Evolutionary conservation across 92 coral and sea anemone genomes (phyloP).

Genomic region (Galaxea fascicularis): DNA sequence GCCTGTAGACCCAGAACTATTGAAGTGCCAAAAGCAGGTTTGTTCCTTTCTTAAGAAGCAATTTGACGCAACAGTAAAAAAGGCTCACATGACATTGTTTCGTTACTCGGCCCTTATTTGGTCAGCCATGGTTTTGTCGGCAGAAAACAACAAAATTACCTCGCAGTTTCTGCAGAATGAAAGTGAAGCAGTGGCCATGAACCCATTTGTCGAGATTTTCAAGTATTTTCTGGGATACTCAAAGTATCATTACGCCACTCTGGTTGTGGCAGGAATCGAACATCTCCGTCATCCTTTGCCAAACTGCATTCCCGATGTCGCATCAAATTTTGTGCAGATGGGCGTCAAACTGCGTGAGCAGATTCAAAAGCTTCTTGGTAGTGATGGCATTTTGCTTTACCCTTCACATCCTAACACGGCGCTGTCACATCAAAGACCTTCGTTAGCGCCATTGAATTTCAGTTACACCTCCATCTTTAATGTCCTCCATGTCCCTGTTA

Average conservation of each 20-base stretch:
- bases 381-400: constrained; percentile 76
- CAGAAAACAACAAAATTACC: constrained; percentile 69
- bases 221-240: constrained; percentile 80
- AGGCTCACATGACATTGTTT: constrained; percentile 60
- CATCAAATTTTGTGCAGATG: constrained; percentile 77
- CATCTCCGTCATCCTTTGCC: constrained; percentile 43
- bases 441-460: constrained; percentile 78
- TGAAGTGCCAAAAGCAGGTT: constrained; percentile 49
- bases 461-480: constrained; percentile 86
- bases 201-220: constrained; percentile 79
- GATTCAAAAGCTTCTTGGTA: constrained; percentile 79
- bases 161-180: constrained; percentile 65
- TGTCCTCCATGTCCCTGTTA: constrained; percentile 82
- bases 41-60: constrained; percentile 60
- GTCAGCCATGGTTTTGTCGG: constrained; percentile 72
- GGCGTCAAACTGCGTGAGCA: constrained; percentile 73
- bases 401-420: constrained; percentile 88
- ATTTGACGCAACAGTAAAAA: constrained; percentile 52
- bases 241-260: constrained; percentile 82
- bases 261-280: constrained; percentile 74
- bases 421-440: constrained; percentile 69
- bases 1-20: constrained; percentile 61
- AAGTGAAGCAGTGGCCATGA: constrained; percentile 47
- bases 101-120: constrained; percentile 83
- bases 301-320: constrained; percentile 64